Base-by-base conservation (phyloP, 2,888 invertebrate species). In the Meloe dianella region DNA sequence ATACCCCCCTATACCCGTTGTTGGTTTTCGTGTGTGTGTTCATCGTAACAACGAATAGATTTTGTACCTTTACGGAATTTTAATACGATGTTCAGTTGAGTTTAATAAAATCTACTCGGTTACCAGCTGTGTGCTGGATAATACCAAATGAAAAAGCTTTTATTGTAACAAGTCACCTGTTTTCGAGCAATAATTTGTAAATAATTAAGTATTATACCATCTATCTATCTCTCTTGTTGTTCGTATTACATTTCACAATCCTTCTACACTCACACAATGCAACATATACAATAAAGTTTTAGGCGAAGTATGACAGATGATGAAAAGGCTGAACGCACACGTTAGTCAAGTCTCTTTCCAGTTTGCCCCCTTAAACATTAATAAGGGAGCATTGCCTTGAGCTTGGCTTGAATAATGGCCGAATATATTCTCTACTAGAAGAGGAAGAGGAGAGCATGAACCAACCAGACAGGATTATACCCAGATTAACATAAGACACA, bases 401-500 rank as follows among this genome's bases (percentile, higher is more conserved):
- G 74, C 68, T 70, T 14, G 54, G 74, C 74, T 77, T 82, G 81
- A 82, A 79, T 82, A 82, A 82, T 82, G 80, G 80, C 78, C 73
- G 70, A 72, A 77, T 51, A 10, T 51, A 51, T 22, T 79, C 78
- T 2, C 79, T 77, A 78, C 79, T 79, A 78, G 80, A 75, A 73
- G 69, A 81, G 80, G 81, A 80, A 78, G 79, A 79, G 80, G 75
- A 74, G 70, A 81, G 80, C 81, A 80, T 79, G 79, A 81, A 80
- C 79, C 79, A 79, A 79, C 80, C 80, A 81, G 81, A 81, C 80
- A 80, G 82, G 83, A 83, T 83, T 83, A 83, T 80, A 77, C 80
- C 54, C 77, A 79, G 83, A 83, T 83, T 83, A 83, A 83, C 83
- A 83, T 83, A 83, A 83, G 83, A 83, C 83, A 83, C 83, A 81